These are phyloP conservation scores for Octodonta nipae DNA, from an alignment of 2,888 invertebrate genomes.

Conservation along the genomic window DNA sequence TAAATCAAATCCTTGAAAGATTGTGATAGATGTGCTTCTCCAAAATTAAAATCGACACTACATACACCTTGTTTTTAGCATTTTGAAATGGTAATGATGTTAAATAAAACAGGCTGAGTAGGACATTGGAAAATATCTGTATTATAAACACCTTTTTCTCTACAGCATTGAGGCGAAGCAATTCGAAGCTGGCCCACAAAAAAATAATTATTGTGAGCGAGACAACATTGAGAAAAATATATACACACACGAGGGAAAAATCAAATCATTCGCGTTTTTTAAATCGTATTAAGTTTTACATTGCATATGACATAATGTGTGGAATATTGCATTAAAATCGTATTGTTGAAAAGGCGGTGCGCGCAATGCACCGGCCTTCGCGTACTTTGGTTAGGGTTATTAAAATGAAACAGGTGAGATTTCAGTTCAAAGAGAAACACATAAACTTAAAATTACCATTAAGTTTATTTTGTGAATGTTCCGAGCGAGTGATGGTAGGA, in stretches of 20 bases:
- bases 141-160: constrained; percentile 34
- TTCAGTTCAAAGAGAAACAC: constrained; percentile 12
- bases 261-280: constrained; percentile 21
- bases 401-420: constrained; percentile 34
- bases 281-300: constrained; percentile 17
- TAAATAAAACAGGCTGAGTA: no score
- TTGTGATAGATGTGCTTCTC: no score
- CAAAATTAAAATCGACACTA: no score
- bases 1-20: no score
- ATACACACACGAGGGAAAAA: constrained; percentile 17
- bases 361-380: constrained; percentile 38
- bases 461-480: no score
- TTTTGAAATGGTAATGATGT: no score
- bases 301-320: constrained; percentile 16
- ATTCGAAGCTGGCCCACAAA: no score
- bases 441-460: constrained; percentile 6
- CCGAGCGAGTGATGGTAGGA: no score
- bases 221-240: constrained; percentile 22
- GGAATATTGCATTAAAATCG: constrained; percentile 21
- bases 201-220: constrained; percentile 30
- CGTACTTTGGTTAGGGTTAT: constrained; percentile 30
- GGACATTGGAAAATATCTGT: no score
- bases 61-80: no score
- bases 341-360: constrained; percentile 32
- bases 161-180: constrained; percentile 29